A percentile compares a stretch with the other conserved stretches of the same genome.
phyloP scores from a whole-genome alignment of 35 echinoderm and acorn worm genomes.

The Apostichopus parvimensis region DNA sequence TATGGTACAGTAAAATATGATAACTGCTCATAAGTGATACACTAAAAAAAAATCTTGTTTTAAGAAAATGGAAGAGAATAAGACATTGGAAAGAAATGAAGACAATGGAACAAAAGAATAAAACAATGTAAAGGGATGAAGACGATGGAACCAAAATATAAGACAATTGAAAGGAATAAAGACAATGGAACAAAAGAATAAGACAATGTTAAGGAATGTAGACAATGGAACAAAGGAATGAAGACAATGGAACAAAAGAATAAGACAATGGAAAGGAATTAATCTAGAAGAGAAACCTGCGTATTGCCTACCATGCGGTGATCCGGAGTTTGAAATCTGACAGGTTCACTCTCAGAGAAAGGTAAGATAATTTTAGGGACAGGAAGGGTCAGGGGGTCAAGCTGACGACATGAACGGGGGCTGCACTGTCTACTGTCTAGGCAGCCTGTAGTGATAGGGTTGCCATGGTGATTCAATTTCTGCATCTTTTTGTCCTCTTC shows the following conservation, averaged over 20 bases:
- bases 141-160: too few species aligned
- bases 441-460: not conserved
- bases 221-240: not conserved
- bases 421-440: not conserved
- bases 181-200: not conserved
- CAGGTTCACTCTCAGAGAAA: conserved; percentile 84
- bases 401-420: conserved; percentile 36
- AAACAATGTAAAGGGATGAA: too few species aligned
- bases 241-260: not conserved
- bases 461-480: conserved; percentile 35
- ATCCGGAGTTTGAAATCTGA: conserved; percentile 82
- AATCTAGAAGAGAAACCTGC: too few species aligned
- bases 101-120: too few species aligned
- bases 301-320: conserved; percentile 73
- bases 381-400: conserved; percentile 78
- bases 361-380: conserved; percentile 94
- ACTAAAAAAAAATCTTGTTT: too few species aligned
- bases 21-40: too few species aligned
- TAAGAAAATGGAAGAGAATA: too few species aligned
- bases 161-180: too few species aligned
- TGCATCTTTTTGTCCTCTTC: conserved; percentile 30
- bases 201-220: not conserved
- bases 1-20: too few species aligned
- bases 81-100: too few species aligned
- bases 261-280: too few species aligned